Evolutionary conservation across 2,888 invertebrate species (phyloP).

Genomic region (Hypena proboscidalis): DNA sequence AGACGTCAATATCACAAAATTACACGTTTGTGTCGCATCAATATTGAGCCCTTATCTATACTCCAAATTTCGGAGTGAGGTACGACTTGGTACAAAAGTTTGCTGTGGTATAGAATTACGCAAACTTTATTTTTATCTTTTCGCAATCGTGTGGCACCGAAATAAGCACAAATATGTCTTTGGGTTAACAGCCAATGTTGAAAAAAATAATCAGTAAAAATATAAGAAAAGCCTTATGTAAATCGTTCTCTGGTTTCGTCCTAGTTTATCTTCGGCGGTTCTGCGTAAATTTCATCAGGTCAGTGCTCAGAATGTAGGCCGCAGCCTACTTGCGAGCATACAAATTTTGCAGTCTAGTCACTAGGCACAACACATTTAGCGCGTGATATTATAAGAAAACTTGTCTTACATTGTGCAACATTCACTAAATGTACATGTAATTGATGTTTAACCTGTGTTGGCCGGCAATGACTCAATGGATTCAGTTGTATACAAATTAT

Average conservation of each 20-base stretch:
- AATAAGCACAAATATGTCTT: conserved; percentile 3
- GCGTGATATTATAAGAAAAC: neutral
- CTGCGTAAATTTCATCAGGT: conserved; percentile 54
- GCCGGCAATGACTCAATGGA: conserved; percentile 4
- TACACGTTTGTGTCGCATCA: conserved; percentile 1
- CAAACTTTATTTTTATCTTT: conserved; percentile 9
- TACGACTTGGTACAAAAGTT: conserved; percentile 28
- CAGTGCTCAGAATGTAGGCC: conserved; percentile 60
- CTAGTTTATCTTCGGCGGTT: conserved; percentile 53
- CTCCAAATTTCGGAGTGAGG: conserved; percentile 16
- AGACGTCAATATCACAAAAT: neutral
- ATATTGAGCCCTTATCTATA: conserved; percentile 7
- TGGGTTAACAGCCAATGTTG: neutral
- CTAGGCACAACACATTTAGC: conserved; percentile 13
- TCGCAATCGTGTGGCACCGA: neutral
- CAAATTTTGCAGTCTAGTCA: conserved; percentile 14
- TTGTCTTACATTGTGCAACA: neutral
- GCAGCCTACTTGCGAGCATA: conserved; percentile 47
- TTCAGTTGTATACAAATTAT: conserved; percentile 3
- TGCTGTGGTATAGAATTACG: conserved; percentile 5
- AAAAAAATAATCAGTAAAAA: conserved; percentile 8
- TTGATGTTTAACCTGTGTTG: neutral
- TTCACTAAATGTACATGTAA: neutral
- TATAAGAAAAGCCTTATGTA: conserved; percentile 33
- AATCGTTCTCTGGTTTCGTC: conserved; percentile 41